Base-by-base conservation (phyloP, 1,140 invertebrate species). In the Nephotettix cincticeps region DNA sequence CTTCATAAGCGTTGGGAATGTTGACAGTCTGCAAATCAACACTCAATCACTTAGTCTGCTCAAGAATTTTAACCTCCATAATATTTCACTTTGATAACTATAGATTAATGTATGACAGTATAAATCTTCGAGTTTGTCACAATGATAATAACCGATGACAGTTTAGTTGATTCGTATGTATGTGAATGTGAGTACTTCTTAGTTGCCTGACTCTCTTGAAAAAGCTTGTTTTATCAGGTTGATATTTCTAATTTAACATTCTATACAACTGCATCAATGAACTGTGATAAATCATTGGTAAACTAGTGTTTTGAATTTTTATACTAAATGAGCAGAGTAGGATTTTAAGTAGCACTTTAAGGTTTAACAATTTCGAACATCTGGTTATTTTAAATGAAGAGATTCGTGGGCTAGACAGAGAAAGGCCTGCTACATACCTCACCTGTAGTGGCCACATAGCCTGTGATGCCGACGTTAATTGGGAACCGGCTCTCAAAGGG, bases 381-480 rank as follows among this genome's bases (percentile, higher is more conserved):
- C n/a, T n/a, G n/a, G n/a, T n/a, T n/a, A n/a, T n/a, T n/a, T n/a
- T n/a, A n/a, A n/a, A n/a, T n/a, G n/a, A n/a, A n/a, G n/a, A n/a
- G n/a, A n/a, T n/a, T n/a, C n/a, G n/a, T n/a, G n/a, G n/a, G n/a
- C n/a, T n/a, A n/a, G n/a, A n/a, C n/a, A n/a, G n/a, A n/a, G n/a
- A n/a, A n/a, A 36, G 28, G 56, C 25, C 56, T 68, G 68, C 51
- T 61, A 75, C 85, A 87, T 87, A 95, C 93, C 86, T 97, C 92
- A 71, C 96, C 96, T 27, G 95, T 97, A n/a, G 94, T 94, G 30
- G 96, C 96, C 23, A 98, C 96, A 81, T 95, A 91, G 54, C 96
- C 95, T 11, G 95, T 98, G 73, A 98, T 96, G 21, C 96, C 97
- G 75, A 97, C 90, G 80, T 97, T 97, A 77, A 99, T 97, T 9